phyloP scores from a whole-genome alignment of 2,113 vertebrate genomes.

The Datnioides undecimradiatus region DNA sequence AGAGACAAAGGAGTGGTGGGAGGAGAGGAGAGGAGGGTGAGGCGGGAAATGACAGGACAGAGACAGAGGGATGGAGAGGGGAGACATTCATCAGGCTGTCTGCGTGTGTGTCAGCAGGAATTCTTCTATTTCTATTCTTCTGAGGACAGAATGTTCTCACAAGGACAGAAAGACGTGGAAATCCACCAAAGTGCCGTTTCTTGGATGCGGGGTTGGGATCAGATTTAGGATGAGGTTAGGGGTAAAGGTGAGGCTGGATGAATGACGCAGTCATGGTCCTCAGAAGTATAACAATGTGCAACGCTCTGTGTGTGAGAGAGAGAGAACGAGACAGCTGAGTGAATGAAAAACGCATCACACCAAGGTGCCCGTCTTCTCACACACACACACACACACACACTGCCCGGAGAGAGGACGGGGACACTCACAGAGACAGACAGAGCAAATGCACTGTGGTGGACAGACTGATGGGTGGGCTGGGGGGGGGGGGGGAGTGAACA shows the following conservation, averaged over 20 bases:
- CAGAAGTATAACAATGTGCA: background rate
- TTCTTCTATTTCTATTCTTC: conserved; percentile 22
- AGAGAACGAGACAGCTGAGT: conserved; percentile 25
- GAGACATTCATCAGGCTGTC: conserved; percentile 70
- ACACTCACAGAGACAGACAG: conserved; percentile 15
- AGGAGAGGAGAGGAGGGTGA: conserved; percentile 19
- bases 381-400: conserved; percentile 20
- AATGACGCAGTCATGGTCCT: background rate
- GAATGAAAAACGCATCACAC: conserved; percentile 48
- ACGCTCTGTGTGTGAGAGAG: conserved; percentile 6
- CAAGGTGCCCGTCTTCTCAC: conserved; percentile 39
- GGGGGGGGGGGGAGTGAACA: conserved; percentile 11
- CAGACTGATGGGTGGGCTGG: conserved; percentile 31
- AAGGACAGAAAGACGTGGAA: conserved; percentile 3
- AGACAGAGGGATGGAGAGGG: conserved; percentile 44
- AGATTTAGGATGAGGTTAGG: background rate
- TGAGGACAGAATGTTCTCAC: conserved; percentile 26
- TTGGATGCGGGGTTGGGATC: background rate
- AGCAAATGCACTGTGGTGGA: conserved; percentile 17
- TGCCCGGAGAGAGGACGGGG: conserved; percentile 17
- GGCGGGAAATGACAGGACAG: conserved; percentile 45
- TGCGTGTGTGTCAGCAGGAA: conserved; percentile 41
- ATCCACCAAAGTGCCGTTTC: conserved; percentile 1
- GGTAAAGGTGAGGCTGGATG: background rate
- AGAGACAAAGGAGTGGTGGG: conserved; percentile 28